These are phyloP conservation scores for Xiphias gladius DNA, from an alignment of 2,113 vertebrate genomes.

Conservation along the genomic window DNA sequence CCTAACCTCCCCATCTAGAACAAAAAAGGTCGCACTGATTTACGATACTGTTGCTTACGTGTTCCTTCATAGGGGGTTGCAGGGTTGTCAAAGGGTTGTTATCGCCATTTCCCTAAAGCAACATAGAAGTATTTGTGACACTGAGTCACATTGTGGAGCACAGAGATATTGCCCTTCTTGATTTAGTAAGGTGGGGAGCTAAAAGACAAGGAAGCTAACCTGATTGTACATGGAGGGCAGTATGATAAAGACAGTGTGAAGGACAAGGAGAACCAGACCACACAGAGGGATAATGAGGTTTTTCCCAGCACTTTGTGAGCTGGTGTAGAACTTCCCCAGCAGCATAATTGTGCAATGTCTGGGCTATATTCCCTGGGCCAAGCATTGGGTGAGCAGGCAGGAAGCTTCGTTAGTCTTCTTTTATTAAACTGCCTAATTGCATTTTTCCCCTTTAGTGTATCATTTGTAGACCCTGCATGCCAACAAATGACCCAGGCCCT, in stretches of 20 bases:
- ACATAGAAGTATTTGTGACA: slow-evolving; percentile 25
- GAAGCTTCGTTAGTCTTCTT: slow-evolving; percentile 69
- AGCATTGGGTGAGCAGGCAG: slow-evolving; percentile 41
- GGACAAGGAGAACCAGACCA: slow-evolving; percentile 43
- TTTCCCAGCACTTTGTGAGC: slow-evolving; percentile 52
- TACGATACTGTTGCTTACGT: neutral
- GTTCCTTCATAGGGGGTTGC: neutral
- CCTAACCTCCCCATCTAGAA: slow-evolving; percentile 33
- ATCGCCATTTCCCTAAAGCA: slow-evolving; percentile 31
- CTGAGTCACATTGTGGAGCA: neutral
- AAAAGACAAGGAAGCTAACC: slow-evolving; percentile 18
- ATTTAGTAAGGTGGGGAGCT: slow-evolving; percentile 36
- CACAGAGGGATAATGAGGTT: slow-evolving; percentile 63
- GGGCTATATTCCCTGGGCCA: slow-evolving; percentile 69
- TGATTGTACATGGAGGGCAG: slow-evolving; percentile 8
- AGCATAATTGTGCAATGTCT: slow-evolving; percentile 69
- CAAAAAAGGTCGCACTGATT: slow-evolving; percentile 1
- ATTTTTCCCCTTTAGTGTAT: slow-evolving; percentile 78
- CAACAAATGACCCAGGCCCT: slow-evolving; percentile 75
- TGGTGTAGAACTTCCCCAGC: slow-evolving; percentile 41
- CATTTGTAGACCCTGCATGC: slow-evolving; percentile 75
- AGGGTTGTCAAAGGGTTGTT: slow-evolving; percentile 1
- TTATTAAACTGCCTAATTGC: slow-evolving; percentile 83
- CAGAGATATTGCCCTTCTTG: slow-evolving; percentile 9
- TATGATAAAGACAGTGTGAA: slow-evolving; percentile 23